phyloP scores from a whole-genome alignment of 1,140 invertebrate species.

The Drosophila guanche region DNA sequence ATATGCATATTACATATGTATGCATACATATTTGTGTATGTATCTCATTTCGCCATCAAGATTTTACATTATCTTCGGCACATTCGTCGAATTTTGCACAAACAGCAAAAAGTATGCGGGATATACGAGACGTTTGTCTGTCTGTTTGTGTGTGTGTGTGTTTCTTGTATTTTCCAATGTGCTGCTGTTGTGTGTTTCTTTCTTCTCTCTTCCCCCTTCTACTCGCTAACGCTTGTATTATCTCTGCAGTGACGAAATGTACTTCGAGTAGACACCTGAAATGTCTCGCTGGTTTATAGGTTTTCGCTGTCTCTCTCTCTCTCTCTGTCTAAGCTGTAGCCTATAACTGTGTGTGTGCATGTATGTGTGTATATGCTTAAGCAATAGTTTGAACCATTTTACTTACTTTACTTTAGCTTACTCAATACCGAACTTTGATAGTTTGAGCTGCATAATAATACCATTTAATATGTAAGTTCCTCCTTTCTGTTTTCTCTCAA shows the following conservation, averaged over 20 bases:
- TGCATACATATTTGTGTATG: slow-evolving; percentile 27
- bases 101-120: neutral
- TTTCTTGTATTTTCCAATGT: slow-evolving; percentile 3
- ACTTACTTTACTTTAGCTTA: slow-evolving; percentile 11
- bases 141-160: neutral
- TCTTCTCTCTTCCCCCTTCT: slow-evolving; percentile 14
- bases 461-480: neutral
- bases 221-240: slow-evolving; percentile 26
- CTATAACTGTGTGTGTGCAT: neutral
- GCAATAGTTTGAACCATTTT: slow-evolving; percentile 4
- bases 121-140: slow-evolving; percentile 6
- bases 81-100: slow-evolving; percentile 35
- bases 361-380: neutral
- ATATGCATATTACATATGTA: no score
- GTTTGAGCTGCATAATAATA: slow-evolving; percentile 12
- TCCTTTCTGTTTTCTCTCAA: neutral
- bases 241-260: slow-evolving; percentile 22
- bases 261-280: slow-evolving; percentile 61
- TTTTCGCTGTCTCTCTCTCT: slow-evolving; percentile 12
- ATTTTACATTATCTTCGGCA: slow-evolving; percentile 54
- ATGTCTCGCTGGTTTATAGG: slow-evolving; percentile 47
- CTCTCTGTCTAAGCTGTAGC: slow-evolving; percentile 13
- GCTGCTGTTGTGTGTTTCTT: slow-evolving; percentile 7
- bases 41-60: slow-evolving; percentile 27
- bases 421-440: slow-evolving; percentile 31